A percentile compares a stretch with the other conserved stretches of the same genome.
Evolutionary conservation across 2,888 invertebrate species (phyloP).

Genomic region (Leucophora obtusa): DNA sequence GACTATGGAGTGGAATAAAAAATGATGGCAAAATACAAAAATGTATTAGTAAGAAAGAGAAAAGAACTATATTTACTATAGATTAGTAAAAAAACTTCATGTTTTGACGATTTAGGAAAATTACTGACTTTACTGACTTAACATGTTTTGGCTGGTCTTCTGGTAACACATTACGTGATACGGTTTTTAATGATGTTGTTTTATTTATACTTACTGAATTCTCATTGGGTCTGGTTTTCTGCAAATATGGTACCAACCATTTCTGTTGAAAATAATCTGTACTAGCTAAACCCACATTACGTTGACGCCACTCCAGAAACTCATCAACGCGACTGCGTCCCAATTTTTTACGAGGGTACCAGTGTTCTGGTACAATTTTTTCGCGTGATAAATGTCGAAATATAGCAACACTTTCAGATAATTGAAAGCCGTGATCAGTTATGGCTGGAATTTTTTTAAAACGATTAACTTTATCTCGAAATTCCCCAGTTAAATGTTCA

Average conservation of each 20-base stretch:
- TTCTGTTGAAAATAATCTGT: slow-evolving; percentile 82
- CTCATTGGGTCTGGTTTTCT: slow-evolving; percentile 79
- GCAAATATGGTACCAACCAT: slow-evolving; percentile 80
- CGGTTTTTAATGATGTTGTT: slow-evolving; percentile 11
- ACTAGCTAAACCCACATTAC: slow-evolving; percentile 81
- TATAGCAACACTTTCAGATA: slow-evolving; percentile 85
- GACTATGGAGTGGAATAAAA: too few relatives aligned
- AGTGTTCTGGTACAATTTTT: slow-evolving; percentile 81
- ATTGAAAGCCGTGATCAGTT: slow-evolving; percentile 83
- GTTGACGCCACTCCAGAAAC: slow-evolving; percentile 87
- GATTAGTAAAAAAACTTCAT: too few relatives aligned
- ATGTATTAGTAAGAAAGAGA: too few relatives aligned
- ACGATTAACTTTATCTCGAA: slow-evolving; percentile 80
- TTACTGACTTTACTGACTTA: too few relatives aligned
- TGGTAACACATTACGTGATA: too few relatives aligned
- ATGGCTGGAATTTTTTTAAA: slow-evolving; percentile 84
- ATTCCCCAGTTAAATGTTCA: slow-evolving; percentile 83
- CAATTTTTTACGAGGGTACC: slow-evolving; percentile 84
- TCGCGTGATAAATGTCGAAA: slow-evolving; percentile 83
- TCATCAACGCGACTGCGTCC: slow-evolving; percentile 84
- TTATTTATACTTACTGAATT: slow-evolving; percentile 74
- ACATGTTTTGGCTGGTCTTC: too few relatives aligned
- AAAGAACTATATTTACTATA: too few relatives aligned
- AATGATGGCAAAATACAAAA: too few relatives aligned
- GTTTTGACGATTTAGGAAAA: too few relatives aligned